Base-by-base conservation (phyloP, 2,888 invertebrate species). In the Deilephila elpenor region DNA sequence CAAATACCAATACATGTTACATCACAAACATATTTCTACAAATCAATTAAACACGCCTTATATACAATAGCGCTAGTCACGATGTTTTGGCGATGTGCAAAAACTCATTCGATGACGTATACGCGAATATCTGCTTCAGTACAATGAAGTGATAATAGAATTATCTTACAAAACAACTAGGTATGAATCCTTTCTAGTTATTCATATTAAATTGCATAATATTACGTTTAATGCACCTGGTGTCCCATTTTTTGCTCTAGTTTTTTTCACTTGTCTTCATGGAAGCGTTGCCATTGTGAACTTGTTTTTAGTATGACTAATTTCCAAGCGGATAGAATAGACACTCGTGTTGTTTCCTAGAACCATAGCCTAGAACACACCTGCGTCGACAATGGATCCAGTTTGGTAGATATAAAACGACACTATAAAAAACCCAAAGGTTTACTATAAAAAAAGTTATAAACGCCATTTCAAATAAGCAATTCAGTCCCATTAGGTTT, bases 221-320 rank as follows among this genome's bases (percentile, higher is more conserved):
- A 44, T 44, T 44, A 44, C 14, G 44, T 14, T 44, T 14, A 14
- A 44, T 44, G 44, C 44, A 44, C 11, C 3, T 44, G 14, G 14
- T 44, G 1, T 44, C 44, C 11, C 44, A 44, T 80, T 87, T 80
- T 32, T 32, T 32, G 3, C 32, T 32, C 32, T 5, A 25, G 4
- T 32, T 32, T 5, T 32, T 32, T 32, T 32, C 32, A 32, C 32
- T 32, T 32, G 32, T 32, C 5, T 32, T 32, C 5, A 32, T 32
- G 5, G 5, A 32, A 32, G 5, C 32, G 5, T 32, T 32, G 4
- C 53, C 67, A 64, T 78, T 75, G 78, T 76, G 79, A 81, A 83
- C 83, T 81, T 56, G 53, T 84, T 86, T 87, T 88, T 80, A 84
- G 83, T 80, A 78, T 90, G 90, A 90, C 88, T 89, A 91, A 91